phyloP scores from a whole-genome alignment of 35 echinoderm and acorn worm species.

The Strongylocentrotus purpuratus region DNA sequence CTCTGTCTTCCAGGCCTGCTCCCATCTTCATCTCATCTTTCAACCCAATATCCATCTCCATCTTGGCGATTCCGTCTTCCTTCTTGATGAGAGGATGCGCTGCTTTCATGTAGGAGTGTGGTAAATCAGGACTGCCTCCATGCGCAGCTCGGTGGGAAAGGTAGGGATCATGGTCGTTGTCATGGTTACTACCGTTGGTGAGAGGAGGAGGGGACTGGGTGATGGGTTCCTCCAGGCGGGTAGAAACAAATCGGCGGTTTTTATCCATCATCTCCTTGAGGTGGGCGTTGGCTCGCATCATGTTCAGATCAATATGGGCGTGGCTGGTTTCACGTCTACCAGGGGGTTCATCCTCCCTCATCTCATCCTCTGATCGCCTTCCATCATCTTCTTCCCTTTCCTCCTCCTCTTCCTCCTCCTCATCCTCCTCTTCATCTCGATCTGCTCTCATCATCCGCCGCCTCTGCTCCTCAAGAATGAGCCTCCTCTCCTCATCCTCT shows the following conservation, averaged over 20 bases:
- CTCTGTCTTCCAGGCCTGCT: background rate
- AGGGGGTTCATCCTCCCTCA: background rate
- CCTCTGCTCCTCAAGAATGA: conserved; percentile 24
- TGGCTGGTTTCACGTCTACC: conserved; percentile 27
- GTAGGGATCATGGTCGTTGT: conserved; percentile 20
- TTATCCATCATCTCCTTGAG: conserved; percentile 44
- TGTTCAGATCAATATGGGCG: conserved; percentile 41
- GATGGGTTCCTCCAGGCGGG: background rate
- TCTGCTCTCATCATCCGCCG: conserved; percentile 18
- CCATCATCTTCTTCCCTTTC: background rate
- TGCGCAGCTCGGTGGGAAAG: background rate
- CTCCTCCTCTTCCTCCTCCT: background rate
- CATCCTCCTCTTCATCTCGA: background rate
- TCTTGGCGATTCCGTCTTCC: background rate
- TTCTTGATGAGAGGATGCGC: conserved; percentile 24
- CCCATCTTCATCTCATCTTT: conserved; percentile 5
- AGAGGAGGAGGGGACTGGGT: background rate
- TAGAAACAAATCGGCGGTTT: background rate
- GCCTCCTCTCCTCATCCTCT: conserved; percentile 43
- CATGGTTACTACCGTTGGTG: conserved; percentile 42
- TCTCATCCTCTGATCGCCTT: background rate
- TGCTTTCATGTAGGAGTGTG: conserved; percentile 40
- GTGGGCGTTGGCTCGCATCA: conserved; percentile 46
- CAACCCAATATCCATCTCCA: conserved; percentile 26
- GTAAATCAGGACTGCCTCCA: conserved; percentile 32